Conservation (phyloP, 2,113 vertebrate species). For the Oostethus manadensis region DNA sequence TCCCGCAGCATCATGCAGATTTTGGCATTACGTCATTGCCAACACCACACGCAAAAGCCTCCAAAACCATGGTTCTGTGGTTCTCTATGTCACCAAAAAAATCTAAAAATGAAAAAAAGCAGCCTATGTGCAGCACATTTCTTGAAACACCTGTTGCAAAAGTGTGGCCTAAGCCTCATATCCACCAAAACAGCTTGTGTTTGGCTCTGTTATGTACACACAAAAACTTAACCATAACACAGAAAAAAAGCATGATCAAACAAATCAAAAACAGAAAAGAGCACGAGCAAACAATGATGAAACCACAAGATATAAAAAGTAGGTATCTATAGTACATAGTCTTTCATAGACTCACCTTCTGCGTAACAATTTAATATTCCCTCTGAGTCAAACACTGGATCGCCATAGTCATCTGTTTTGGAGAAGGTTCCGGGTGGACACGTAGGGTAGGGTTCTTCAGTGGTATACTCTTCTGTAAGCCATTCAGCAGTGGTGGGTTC, state of each 20-base stretch:
- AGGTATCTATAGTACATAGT: neutral
- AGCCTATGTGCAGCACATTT: slow-evolving; percentile 24
- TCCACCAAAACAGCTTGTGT: slow-evolving; percentile 15
- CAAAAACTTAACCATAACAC: slow-evolving; percentile 14
- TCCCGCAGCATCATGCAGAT: slow-evolving; percentile 24
- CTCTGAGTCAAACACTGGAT: slow-evolving; percentile 68
- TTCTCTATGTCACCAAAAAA: slow-evolving; percentile 10
- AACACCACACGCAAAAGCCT: slow-evolving; percentile 36
- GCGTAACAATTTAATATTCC: slow-evolving; percentile 83
- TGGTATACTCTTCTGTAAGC: slow-evolving; percentile 60
- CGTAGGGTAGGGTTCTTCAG: slow-evolving; percentile 64
- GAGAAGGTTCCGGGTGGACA: slow-evolving; percentile 85
- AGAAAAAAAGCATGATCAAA: slow-evolving; percentile 29
- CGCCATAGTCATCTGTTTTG: slow-evolving; percentile 78
- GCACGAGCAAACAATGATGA: slow-evolving; percentile 19
- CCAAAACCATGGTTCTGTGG: slow-evolving; percentile 4
- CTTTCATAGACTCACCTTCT: slow-evolving; percentile 76
- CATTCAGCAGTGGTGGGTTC: slow-evolving; percentile 55
- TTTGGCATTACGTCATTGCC: slow-evolving; percentile 46
- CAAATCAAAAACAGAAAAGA: slow-evolving; percentile 31
- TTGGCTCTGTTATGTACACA: slow-evolving; percentile 22
- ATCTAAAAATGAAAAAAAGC: slow-evolving; percentile 6
- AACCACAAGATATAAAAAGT: slow-evolving; percentile 11
- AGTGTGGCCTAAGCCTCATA: slow-evolving; percentile 1
- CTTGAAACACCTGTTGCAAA: slow-evolving; percentile 11